Evolutionary conservation across 2,797 vertebrate species (phyloP).

Genomic region (Malacoctenus gilli): DNA sequence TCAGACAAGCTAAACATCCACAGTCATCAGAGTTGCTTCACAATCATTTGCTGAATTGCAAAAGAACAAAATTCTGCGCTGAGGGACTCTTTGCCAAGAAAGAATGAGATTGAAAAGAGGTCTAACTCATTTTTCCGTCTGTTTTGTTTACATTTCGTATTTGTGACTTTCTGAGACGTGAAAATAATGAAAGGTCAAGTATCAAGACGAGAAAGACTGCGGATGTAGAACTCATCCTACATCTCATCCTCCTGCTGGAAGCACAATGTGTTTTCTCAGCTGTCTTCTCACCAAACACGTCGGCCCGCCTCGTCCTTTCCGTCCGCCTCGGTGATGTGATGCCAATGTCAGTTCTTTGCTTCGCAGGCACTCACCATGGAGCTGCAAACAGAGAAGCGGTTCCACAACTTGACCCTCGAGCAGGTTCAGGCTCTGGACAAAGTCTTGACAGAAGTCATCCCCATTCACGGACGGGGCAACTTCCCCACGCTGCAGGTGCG

Average conservation of each 20-base stretch:
- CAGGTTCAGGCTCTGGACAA: conserved; percentile 92
- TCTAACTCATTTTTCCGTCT: not conserved
- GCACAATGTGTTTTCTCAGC: too few relatives aligned
- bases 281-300: too few relatives aligned
- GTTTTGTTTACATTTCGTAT: conserved; percentile 13
- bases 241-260: too few relatives aligned
- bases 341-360: conserved; percentile 31
- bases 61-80: not conserved
- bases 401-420: conserved; percentile 90
- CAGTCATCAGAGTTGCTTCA: conserved; percentile 2
- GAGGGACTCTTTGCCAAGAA: too few relatives aligned
- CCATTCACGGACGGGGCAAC: conserved; percentile 94
- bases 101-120: not conserved
- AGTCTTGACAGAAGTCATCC: conserved; percentile 91
- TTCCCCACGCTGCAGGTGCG: conserved; percentile 96
- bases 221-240: too few relatives aligned
- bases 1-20: not conserved
- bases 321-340: conserved; percentile 33
- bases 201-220: too few relatives aligned
- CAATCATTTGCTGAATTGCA: conserved; percentile 2
- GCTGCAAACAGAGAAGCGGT: conserved; percentile 78
- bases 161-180: too few relatives aligned
- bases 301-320: too few relatives aligned
- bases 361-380: conserved; percentile 68
- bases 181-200: too few relatives aligned